A percentile compares a stretch with the other conserved stretches of the same genome.
Conservation (phyloP, 2,888 invertebrate species). For the Pseudoips prasinana region DNA sequence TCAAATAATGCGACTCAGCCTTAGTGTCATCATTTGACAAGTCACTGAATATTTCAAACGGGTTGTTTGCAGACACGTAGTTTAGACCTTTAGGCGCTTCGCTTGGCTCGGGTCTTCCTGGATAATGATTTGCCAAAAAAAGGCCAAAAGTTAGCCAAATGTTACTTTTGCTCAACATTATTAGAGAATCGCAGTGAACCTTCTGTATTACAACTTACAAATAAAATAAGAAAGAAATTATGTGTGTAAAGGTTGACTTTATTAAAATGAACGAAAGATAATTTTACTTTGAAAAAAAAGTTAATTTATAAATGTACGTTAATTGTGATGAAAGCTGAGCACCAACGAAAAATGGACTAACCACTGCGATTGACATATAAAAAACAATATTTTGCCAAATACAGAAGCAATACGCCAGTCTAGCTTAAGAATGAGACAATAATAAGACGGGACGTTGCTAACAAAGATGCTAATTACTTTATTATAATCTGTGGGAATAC, state of each 20-base stretch:
- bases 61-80: conserved; percentile 66
- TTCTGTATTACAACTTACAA: too few relatives aligned
- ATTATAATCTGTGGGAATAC: conserved; percentile 1
- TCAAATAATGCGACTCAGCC: too few relatives aligned
- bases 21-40: too few relatives aligned
- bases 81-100: conserved; percentile 74
- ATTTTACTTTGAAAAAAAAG: too few relatives aligned
- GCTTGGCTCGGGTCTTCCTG: conserved; percentile 72
- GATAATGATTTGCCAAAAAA: conserved; percentile 61
- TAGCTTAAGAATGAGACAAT: conserved; percentile 76
- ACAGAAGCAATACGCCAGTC: conserved; percentile 40
- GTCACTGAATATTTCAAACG: too few relatives aligned
- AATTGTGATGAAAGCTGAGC: too few relatives aligned
- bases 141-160: conserved; percentile 58
- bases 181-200: conserved; percentile 17
- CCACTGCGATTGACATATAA: background rate
- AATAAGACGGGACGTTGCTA: conserved; percentile 68
- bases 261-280: too few relatives aligned
- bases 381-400: conserved; percentile 31
- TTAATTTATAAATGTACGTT: too few relatives aligned
- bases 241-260: too few relatives aligned
- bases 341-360: too few relatives aligned
- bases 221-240: too few relatives aligned
- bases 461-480: conserved; percentile 51
- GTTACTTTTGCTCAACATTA: conserved; percentile 32